A percentile compares a stretch with the other conserved stretches of the same genome.
phyloP scores from a whole-genome alignment of 2,797 vertebrate species.

The Spizella passerina region DNA sequence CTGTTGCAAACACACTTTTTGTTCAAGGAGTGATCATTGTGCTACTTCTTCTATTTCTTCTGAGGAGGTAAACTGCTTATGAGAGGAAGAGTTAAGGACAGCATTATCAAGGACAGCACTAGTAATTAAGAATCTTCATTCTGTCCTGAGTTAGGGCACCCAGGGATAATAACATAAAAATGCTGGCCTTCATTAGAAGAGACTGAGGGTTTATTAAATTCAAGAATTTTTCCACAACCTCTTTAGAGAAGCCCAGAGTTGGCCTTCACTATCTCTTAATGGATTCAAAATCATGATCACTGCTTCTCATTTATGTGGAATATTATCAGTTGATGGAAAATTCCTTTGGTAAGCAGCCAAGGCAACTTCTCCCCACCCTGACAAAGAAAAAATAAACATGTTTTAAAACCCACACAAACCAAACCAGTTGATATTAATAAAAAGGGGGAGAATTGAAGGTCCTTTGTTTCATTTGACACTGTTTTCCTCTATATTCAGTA shows the following conservation, averaged over 20 bases:
- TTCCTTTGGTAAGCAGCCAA: neutral
- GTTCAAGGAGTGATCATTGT: neutral
- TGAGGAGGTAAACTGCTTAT: neutral
- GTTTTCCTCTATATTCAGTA: neutral
- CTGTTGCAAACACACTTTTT: neutral
- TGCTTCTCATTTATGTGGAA: neutral
- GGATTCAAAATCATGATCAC: neutral
- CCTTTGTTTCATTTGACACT: neutral
- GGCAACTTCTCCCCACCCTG: neutral
- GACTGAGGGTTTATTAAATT: neutral
- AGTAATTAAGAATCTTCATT: neutral
- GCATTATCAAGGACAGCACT: neutral
- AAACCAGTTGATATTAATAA: neutral
- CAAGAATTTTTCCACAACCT: neutral
- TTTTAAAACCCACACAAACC: neutral
- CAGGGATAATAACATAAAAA: neutral
- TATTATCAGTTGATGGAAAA: neutral
- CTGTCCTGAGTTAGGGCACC: neutral
- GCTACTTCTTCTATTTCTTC: neutral
- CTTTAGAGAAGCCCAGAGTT: neutral
- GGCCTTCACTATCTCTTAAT: neutral
- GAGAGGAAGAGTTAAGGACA: neutral
- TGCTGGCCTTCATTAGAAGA: neutral
- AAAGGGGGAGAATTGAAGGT: neutral
- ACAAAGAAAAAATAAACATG: neutral